A percentile compares a stretch with the other conserved stretches of the same genome.
Evolutionary conservation across 2,113 vertebrate species (phyloP).

Genomic region (Tychaedon coryphoeus): DNA sequence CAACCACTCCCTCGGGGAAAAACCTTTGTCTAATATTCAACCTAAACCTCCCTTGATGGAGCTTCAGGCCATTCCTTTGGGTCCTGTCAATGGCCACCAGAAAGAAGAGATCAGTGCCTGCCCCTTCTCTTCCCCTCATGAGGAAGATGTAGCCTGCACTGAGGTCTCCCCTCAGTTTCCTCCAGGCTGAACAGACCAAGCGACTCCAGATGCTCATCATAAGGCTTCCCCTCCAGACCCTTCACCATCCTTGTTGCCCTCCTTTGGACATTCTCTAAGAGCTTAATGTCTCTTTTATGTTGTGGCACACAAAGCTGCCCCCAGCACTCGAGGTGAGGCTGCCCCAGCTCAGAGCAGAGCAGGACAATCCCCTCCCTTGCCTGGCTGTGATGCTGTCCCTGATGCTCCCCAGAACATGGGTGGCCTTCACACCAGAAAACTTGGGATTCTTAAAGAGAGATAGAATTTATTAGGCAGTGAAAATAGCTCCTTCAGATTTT

Average conservation of each 20-base stretch:
- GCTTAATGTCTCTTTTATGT: not conserved
- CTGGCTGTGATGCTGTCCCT: rapidly evolving
- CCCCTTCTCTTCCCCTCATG: rapidly evolving
- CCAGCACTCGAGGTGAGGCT: rapidly evolving
- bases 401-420: rapidly evolving
- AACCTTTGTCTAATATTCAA: not conserved
- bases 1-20: not conserved
- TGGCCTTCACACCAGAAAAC: not conserved
- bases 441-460: not conserved
- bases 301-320: not conserved
- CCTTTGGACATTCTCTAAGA: not conserved
- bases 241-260: not conserved
- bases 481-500: not conserved
- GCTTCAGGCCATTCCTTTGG: not conserved
- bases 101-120: not conserved
- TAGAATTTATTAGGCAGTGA: not conserved
- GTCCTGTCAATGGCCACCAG: no score
- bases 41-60: not conserved
- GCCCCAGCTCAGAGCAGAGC: rapidly evolving
- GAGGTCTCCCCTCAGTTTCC: not conserved
- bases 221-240: not conserved
- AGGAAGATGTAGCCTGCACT: not conserved
- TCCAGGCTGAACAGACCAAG: not conserved
- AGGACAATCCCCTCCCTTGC: not conserved
- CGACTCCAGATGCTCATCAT: rapidly evolving